Percentiles rank a stretch among this genome's conserved stretches.
phyloP scores from a whole-genome alignment of 2,888 invertebrate species.

The Brenthis daphne region DNA sequence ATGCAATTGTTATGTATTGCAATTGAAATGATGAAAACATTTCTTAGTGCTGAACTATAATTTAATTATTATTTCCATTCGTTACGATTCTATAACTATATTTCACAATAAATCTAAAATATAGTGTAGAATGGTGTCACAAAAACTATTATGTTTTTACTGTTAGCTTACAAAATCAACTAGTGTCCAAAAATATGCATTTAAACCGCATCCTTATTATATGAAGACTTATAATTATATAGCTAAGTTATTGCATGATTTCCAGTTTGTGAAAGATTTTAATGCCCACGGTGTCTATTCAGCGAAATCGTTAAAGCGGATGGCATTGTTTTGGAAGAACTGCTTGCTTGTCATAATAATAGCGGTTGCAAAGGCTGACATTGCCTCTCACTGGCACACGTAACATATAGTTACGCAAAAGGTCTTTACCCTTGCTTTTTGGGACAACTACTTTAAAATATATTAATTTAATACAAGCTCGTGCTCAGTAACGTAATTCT shows the following conservation, averaged over 20 bases:
- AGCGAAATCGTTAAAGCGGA: conserved; percentile 36
- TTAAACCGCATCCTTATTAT: conserved; percentile 9
- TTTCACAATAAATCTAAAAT: neutral
- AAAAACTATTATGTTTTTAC: neutral
- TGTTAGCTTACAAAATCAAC: too few relatives aligned
- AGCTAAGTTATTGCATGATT: conserved; percentile 21
- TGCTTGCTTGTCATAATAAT: conserved; percentile 65
- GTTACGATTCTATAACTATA: neutral
- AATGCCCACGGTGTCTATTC: conserved; percentile 20
- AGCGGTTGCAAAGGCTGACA: conserved; percentile 67
- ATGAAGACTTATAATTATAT: conserved; percentile 19
- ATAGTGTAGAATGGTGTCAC: neutral
- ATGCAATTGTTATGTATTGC: conserved; percentile 43
- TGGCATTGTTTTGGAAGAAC: conserved; percentile 51
- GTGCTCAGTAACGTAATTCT: conserved; percentile 4
- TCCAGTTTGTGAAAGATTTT: conserved; percentile 30
- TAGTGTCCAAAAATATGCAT: neutral
- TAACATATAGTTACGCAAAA: conserved; percentile 76
- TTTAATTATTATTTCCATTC: conserved; percentile 14
- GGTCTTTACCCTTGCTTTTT: conserved; percentile 80
- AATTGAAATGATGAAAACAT: conserved; percentile 34
- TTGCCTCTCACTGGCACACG: conserved; percentile 78
- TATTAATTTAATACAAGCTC: conserved; percentile 74
- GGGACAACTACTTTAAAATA: conserved; percentile 72
- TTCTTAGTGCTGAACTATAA: conserved; percentile 15